Evolutionary conservation across 2,888 invertebrate species (phyloP).

Genomic region (Hymenopus coronatus): DNA sequence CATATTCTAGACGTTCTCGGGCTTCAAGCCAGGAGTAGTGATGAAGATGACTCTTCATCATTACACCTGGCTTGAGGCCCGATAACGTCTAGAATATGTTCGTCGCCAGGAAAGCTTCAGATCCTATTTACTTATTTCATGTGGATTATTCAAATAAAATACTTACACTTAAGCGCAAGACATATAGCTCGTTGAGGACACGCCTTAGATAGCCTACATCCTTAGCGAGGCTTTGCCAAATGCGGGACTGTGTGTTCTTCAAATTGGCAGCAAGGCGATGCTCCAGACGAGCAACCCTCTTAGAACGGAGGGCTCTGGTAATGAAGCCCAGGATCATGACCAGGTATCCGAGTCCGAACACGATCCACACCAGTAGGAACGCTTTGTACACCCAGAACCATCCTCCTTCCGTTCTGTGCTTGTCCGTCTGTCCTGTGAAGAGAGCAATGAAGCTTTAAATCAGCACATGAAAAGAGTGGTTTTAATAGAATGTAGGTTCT

Average conservation of each 20-base stretch:
- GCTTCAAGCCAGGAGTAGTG: no score
- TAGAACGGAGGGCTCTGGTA: constrained; percentile 72
- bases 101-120: no score
- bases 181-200: constrained; percentile 76
- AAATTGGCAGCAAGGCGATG: constrained; percentile 73
- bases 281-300: constrained; percentile 69
- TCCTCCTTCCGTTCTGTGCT: constrained; percentile 2
- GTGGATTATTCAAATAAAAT: not conserved
- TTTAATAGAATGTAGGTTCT: no score
- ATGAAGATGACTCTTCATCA: no score
- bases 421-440: constrained; percentile 18
- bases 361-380: constrained; percentile 83
- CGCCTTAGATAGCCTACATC: constrained; percentile 71
- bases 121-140: not conserved
- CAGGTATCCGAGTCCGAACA: constrained; percentile 86
- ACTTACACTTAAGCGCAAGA: constrained; percentile 75
- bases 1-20: no score
- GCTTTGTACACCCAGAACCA: constrained; percentile 70
- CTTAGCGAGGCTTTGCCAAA: constrained; percentile 71
- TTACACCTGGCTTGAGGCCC: no score
- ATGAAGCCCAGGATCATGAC: constrained; percentile 88
- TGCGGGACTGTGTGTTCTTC: constrained; percentile 73
- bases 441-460: not conserved
- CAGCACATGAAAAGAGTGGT: no score
- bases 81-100: no score